Evolutionary conservation across 1,140 invertebrate genomes (phyloP), one percentile per base, ranked within the genome.

Genomic region (Achatina immaculata): DNA sequence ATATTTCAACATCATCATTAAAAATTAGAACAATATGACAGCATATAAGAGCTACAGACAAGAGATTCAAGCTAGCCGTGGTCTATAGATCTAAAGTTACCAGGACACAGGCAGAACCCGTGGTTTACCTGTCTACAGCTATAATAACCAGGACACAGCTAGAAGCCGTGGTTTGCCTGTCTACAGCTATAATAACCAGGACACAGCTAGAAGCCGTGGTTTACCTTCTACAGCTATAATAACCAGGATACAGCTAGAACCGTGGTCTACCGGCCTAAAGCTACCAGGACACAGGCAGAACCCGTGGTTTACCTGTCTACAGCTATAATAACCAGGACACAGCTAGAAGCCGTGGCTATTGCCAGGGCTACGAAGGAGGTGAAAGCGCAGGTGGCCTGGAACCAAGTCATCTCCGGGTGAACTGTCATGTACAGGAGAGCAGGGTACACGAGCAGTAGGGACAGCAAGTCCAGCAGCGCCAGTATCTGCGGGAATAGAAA

Each of bases 201-300:
- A n/a, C n/a, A n/a, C n/a, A n/a, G n/a, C n/a, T n/a, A n/a, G n/a
- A n/a, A n/a, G n/a, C n/a, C n/a, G n/a, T n/a, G n/a, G n/a, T n/a
- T n/a, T n/a, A 78, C 76, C 76, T 78, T 84, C 81, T 40, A 65
- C 78, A 3, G 83, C 83, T 24, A 84, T 84, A 66, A 82, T 75
- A n/a, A 82, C 68, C 38, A 84, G 55, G 36, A 82, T 65, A 36
- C 72, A 58, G 28, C 72, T 78, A 0, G 83, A n/a, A n/a, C n/a
- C n/a, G n/a, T n/a, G n/a, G n/a, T n/a, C n/a, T n/a, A n/a, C n/a
- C n/a, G n/a, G n/a, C n/a, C n/a, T n/a, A n/a, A n/a, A n/a, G n/a
- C n/a, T n/a, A n/a, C n/a, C n/a, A n/a, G n/a, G n/a, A n/a, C n/a
- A n/a, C n/a, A n/a, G n/a, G n/a, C n/a, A n/a, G n/a, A n/a, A n/a